Evolutionary conservation across 2,797 vertebrate genomes (phyloP).

Genomic region (Sarcoramphus papa): DNA sequence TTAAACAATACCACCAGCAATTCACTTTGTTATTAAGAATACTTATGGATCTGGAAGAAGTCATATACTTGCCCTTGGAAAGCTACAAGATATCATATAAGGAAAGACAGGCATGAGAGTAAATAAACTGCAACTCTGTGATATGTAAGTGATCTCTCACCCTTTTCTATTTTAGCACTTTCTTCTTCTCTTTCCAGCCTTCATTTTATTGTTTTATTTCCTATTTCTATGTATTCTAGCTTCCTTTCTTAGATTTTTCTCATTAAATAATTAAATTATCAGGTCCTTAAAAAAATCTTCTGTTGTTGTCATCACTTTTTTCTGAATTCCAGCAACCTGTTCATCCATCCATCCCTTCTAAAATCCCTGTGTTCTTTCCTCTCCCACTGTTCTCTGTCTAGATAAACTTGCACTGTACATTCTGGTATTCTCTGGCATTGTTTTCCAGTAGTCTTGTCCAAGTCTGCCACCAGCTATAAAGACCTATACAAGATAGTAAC

Average conservation of each 20-base stretch:
- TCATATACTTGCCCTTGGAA: neutral
- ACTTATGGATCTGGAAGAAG: neutral
- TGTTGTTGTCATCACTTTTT: neutral
- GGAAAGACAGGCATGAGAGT: neutral
- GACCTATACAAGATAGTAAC: neutral
- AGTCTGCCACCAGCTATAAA: neutral
- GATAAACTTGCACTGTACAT: neutral
- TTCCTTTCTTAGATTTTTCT: neutral
- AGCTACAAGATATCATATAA: neutral
- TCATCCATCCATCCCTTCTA: neutral
- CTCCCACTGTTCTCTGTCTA: neutral
- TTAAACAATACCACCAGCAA: neutral
- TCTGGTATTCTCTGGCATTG: neutral
- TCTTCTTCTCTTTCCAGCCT: neutral
- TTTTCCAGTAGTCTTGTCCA: neutral
- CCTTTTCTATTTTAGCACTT: neutral
- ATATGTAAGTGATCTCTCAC: neutral
- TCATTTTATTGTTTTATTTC: neutral
- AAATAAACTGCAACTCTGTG: neutral
- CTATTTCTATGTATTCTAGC: neutral
- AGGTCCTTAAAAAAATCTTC: neutral
- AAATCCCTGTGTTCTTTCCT: neutral
- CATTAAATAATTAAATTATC: neutral
- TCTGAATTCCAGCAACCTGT: neutral
- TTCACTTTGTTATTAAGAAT: neutral